Percentiles rank a stretch among this genome's conserved stretches.
phyloP scores from a whole-genome alignment of 2,888 invertebrate genomes.

The Desoria tigrina region DNA sequence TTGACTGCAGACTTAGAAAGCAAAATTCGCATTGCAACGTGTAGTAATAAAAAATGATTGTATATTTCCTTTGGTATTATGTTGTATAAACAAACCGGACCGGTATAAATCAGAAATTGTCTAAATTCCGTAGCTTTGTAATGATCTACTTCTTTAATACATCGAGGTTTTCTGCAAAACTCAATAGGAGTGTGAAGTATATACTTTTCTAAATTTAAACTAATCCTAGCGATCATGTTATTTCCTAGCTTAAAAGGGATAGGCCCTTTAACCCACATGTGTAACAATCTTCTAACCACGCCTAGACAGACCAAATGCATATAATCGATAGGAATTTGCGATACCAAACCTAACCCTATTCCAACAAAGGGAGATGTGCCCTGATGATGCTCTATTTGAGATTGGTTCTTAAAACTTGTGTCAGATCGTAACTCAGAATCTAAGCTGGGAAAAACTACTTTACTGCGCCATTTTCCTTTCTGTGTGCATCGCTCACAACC shows the following conservation, averaged over 20 bases:
- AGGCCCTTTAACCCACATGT: constrained; percentile 15
- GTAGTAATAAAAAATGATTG: constrained; percentile 11
- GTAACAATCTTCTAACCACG: constrained; percentile 27
- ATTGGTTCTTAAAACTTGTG: constrained; percentile 25
- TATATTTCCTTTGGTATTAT: constrained; percentile 29
- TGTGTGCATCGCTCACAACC: constrained; percentile 12
- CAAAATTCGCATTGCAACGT: neutral
- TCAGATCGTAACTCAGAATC: constrained; percentile 15
- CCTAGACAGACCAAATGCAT: constrained; percentile 41
- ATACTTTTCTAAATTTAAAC: neutral
- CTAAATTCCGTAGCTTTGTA: constrained; percentile 54
- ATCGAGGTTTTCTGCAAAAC: constrained; percentile 50
- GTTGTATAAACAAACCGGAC: constrained; percentile 43
- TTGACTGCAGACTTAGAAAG: neutral
- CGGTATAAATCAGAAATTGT: constrained; percentile 50
- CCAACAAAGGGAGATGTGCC: constrained; percentile 26
- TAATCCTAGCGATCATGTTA: too few species aligned
- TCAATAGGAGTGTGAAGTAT: too few species aligned
- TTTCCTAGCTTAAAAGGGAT: neutral
- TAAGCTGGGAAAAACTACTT: neutral
- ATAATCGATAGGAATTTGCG: constrained; percentile 30
- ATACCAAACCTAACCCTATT: constrained; percentile 24
- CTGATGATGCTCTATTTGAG: constrained; percentile 35
- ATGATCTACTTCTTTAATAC: constrained; percentile 43
- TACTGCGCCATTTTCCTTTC: neutral